A percentile compares a stretch with the other conserved stretches of the same genome.
Evolutionary conservation across 2,797 vertebrate genomes (phyloP).

Genomic region (Bradypodion ventrale): DNA sequence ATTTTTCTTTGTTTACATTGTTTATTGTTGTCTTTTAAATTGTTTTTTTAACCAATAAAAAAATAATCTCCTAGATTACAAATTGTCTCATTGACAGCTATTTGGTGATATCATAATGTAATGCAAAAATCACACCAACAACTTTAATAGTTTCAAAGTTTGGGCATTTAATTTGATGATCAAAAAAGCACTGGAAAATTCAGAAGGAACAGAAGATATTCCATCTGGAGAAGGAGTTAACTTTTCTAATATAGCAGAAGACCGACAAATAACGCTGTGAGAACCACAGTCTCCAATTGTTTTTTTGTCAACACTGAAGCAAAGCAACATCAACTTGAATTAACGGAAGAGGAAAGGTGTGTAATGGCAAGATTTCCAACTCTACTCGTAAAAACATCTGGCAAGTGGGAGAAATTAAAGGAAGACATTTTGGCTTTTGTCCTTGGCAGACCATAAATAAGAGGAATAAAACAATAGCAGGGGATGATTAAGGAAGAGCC

Average conservation of each 20-base stretch:
- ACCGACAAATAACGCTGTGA: not conserved
- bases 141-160: not conserved
- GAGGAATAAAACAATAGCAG: not conserved
- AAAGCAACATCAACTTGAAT: not conserved
- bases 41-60: too few relatives aligned
- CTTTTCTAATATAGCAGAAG: not conserved
- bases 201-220: not conserved
- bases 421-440: not conserved
- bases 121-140: too few relatives aligned
- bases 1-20: too few relatives aligned
- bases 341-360: constrained; percentile 10
- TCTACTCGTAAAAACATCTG: not conserved
- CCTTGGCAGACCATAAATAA: not conserved
- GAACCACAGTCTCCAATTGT: not conserved
- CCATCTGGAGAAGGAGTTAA: not conserved
- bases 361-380: not conserved
- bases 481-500: not conserved
- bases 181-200: not conserved
- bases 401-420: not conserved
- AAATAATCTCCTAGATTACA: too few relatives aligned
- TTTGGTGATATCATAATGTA: not conserved
- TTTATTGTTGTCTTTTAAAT: too few relatives aligned
- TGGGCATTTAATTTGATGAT: not conserved
- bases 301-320: not conserved
- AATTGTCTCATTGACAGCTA: too few relatives aligned